Percentiles rank a stretch among this genome's conserved stretches.
phyloP scores from a whole-genome alignment of 1,140 invertebrate genomes.

The Meloidogyne chitwoodi region DNA sequence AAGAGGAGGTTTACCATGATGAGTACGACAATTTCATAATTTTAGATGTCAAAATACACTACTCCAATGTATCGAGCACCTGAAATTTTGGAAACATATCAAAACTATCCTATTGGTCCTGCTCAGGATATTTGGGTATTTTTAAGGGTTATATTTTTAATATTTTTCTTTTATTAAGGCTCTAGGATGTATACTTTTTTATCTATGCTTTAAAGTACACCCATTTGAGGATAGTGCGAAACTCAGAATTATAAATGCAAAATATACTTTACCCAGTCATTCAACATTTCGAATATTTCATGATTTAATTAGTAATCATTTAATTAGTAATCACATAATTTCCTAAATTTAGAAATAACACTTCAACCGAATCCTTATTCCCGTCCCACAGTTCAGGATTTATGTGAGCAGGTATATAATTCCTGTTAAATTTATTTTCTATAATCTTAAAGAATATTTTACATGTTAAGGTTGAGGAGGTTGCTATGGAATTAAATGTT shows the following conservation, averaged over 20 bases:
- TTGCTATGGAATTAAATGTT: conserved; percentile 16
- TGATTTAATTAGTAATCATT: conserved; percentile 80
- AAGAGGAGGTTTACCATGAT: conserved; percentile 77
- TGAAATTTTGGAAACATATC: conserved; percentile 96
- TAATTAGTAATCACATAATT: background rate
- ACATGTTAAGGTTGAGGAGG: conserved; percentile 64
- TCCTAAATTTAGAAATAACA: conserved; percentile 37
- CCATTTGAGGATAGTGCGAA: conserved; percentile 96
- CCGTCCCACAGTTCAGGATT: conserved; percentile 71
- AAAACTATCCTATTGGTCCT: conserved; percentile 83
- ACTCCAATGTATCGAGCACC: conserved; percentile 75
- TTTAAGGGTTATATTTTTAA: background rate
- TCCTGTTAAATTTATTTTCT: conserved; percentile 48
- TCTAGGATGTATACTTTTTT: conserved; percentile 87
- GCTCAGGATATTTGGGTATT: conserved; percentile 79
- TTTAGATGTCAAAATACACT: conserved; percentile 66
- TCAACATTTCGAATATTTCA: conserved; percentile 77
- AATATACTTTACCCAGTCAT: conserved; percentile 80
- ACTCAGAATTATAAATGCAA: conserved; percentile 87
- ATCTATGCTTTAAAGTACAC: conserved; percentile 85
- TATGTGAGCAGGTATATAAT: conserved; percentile 78
- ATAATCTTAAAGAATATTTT: no score
- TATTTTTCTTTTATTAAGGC: conserved; percentile 64
- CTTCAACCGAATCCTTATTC: conserved; percentile 74
- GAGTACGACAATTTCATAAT: background rate